Evolutionary conservation across 2,888 invertebrate species (phyloP).

Genomic region (Eupithecia subfuscata): DNA sequence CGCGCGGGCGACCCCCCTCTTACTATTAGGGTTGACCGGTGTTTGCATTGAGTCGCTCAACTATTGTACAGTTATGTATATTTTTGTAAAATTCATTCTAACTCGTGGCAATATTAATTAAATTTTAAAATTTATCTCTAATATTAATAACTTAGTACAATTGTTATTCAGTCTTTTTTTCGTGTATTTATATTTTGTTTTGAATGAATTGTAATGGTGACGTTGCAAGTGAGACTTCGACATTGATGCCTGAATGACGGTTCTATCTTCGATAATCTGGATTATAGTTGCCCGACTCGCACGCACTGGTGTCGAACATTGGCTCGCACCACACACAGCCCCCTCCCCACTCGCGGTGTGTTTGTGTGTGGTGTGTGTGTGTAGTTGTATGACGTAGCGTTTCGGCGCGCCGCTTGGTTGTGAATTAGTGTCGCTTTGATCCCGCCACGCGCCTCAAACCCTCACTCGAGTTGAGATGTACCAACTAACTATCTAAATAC

Average conservation of each 20-base stretch:
- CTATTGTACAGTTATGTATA: constrained; percentile 82
- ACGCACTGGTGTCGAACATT: constrained; percentile 53
- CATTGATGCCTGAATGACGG: constrained; percentile 16
- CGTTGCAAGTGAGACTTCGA: constrained; percentile 24
- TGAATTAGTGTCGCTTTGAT: constrained; percentile 70
- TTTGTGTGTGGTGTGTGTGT: constrained; percentile 3
- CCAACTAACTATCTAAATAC: background rate
- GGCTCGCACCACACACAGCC: background rate
- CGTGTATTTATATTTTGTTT: constrained; percentile 40
- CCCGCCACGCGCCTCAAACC: constrained; percentile 30
- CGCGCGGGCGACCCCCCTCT: constrained; percentile 13
- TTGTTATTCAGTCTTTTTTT: constrained; percentile 62
- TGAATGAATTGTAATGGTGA: constrained; percentile 29
- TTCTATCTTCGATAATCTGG: background rate
- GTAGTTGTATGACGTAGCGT: constrained; percentile 42
- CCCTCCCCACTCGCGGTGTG: constrained; percentile 5
- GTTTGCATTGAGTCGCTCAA: constrained; percentile 72
- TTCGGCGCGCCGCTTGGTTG: constrained; percentile 68
- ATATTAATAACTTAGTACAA: constrained; percentile 77
- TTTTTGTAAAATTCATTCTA: constrained; percentile 82
- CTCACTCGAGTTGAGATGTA: constrained; percentile 20
- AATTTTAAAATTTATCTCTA: constrained; percentile 74
- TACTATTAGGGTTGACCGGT: constrained; percentile 62
- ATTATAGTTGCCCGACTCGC: constrained; percentile 59
- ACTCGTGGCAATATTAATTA: constrained; percentile 79